Base-by-base conservation (phyloP, 2,888 invertebrate genomes). In the Corythucha ciliata region DNA sequence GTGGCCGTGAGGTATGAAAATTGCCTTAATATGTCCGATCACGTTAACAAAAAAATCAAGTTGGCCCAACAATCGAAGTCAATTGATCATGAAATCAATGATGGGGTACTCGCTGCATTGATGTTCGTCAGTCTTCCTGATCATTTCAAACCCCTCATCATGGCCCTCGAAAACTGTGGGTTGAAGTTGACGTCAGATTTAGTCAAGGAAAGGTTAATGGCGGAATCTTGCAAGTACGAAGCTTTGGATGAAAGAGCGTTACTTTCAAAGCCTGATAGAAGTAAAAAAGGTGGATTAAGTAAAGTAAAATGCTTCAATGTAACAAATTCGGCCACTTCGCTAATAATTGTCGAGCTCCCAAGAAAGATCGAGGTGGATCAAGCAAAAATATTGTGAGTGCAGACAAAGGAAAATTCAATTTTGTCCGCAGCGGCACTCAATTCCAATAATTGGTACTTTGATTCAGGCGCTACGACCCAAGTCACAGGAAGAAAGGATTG, bases 111-210 rank as follows among this genome's bases (percentile, higher is more conserved):
- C 14, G 36, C 34, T 14, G 47, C 36, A 6, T 21, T 46, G 12
- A 21, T 46, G 10, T 25, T 46, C 18, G 25, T 24, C n/a, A 25
- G 47, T 4, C 36, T 46, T 20, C 33, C 47, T 21, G 47, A 46
- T n/a, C 47, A 46, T 25, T 46, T 34, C 14, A 25, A 33, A 21
- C 47, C 47, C 36, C 33, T 46, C 5, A 36, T 46, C 5, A 46
- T 46, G 47, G 47, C 47, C 25, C n/a, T n/a, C n/a, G n/a, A n/a
- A n/a, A n/a, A n/a, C n/a, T n/a, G n/a, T n/a, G n/a, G n/a, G n/a
- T n/a, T 14, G 7, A 46, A 4, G 25, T 10, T 46, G 20, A 46
- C 34, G 14, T 24, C 34, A n/a, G 47, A 46, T 10, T 7, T 34
- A 4, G 36, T 46, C 2, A 46, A 46, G 25, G 36, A 24, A 25